A percentile compares a stretch with the other conserved stretches of the same genome.
Evolutionary conservation across 2,888 invertebrate species (phyloP).

Genomic region (Frankliniella fusca): DNA sequence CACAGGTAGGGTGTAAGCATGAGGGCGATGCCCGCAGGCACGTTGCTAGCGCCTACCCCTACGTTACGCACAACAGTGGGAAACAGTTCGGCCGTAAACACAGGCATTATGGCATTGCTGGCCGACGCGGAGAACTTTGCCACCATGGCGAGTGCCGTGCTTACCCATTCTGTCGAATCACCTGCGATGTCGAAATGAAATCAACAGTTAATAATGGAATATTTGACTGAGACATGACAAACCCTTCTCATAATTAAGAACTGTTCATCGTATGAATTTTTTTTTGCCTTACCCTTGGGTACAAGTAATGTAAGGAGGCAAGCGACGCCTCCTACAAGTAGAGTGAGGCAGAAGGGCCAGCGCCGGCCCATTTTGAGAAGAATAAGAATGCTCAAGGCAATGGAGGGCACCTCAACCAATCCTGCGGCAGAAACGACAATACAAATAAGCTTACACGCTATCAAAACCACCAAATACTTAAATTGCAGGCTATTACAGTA

Average conservation of each 20-base stretch:
- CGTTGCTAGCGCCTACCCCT: slow-evolving; percentile 70
- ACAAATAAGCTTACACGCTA: background rate
- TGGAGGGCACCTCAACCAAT: slow-evolving; percentile 72
- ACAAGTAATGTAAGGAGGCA: slow-evolving; percentile 52
- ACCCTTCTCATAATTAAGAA: too few relatives aligned
- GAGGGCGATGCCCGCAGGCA: slow-evolving; percentile 69
- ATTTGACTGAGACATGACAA: too few relatives aligned
- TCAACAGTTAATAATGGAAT: background rate
- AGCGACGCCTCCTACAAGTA: slow-evolving; percentile 64
- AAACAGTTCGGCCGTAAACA: slow-evolving; percentile 68
- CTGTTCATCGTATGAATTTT: background rate
- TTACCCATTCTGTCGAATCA: slow-evolving; percentile 52
- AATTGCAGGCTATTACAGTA: slow-evolving; percentile 44
- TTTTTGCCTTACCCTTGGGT: slow-evolving; percentile 37
- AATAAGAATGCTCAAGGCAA: slow-evolving; percentile 69
- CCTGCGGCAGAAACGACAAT: slow-evolving; percentile 49
- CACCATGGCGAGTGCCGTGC: slow-evolving; percentile 70
- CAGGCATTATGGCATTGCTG: slow-evolving; percentile 74
- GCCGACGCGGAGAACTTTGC: slow-evolving; percentile 76
- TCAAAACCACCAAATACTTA: too few relatives aligned
- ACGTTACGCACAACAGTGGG: slow-evolving; percentile 67
- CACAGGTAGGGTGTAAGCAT: slow-evolving; percentile 74
- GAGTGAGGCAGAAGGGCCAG: slow-evolving; percentile 64
- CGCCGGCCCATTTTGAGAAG: slow-evolving; percentile 69
- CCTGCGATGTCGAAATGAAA: background rate